Base-by-base conservation (phyloP, 2,888 invertebrate species). In the Campoletis raptor region DNA sequence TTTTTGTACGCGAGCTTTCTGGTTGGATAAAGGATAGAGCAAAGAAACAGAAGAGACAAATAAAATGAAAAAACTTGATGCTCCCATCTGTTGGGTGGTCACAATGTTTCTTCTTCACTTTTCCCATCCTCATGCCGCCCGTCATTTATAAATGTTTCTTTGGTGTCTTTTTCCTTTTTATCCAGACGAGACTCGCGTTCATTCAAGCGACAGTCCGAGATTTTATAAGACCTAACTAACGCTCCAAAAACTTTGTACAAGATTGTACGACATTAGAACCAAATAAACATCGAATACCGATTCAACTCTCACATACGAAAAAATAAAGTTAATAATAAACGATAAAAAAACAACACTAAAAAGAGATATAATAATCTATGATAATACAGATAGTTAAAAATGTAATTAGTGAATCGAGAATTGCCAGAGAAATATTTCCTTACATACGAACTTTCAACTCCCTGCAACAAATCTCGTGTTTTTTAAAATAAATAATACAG, bases 21-120 rank as follows among this genome's bases (percentile, higher is more conserved):
- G 24, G 30, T 30, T 30, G 21, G 69, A 69, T 42, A 24, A 0
- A 42, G 42, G 42, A 69, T 18, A 30, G 40, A 42, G 37, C 42
- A 69, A 42, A 40, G 67, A 40, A 42, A 42, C 67, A 42, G 42
- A 42, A 42, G 69, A 24, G 42, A 15, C 40, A 42, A 42, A 42
- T 69, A 15, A 42, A 69, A 69, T 61, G 61, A 69, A 69, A 69
- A 21, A 69, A 42, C 24, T 40, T 24, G 40, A 69, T 42, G 69
- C 21, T 42, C 21, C 42, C 24, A 69, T 69, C 69, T 69, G 69
- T 69, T 42, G 7, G 40, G 21, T 2, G 21, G 42, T 69, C 5
- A 42, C 69, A 12, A 24, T 42, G 42, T 61, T 61, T 61, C 61
- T 61, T 61, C 61, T 6, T 30, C 30, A 61, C 61, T 30, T 61